Base-by-base conservation (phyloP, 2,113 vertebrate genomes). In the Seriola rivoliana region DNA sequence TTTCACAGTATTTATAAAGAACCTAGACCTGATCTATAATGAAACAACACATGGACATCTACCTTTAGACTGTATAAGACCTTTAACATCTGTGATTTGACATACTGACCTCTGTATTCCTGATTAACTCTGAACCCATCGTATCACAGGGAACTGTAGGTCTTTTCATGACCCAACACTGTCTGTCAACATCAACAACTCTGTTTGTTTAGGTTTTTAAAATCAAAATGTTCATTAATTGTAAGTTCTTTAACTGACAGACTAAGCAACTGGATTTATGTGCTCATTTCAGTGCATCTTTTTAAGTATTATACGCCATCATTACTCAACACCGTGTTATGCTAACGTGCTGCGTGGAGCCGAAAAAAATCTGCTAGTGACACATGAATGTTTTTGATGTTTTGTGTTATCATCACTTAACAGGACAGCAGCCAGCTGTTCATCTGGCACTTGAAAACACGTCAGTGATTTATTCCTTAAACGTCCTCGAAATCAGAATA, bases 351-450 rank as follows among this genome's bases (percentile, higher is more conserved):
- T n/a, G 6, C 34, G 21, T 42, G 50, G 16, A 40, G 48, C 34
- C 36, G 29, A 29, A 57, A 19, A 71, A 23, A 19, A 23, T 48
- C 40, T 73, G 12, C 58, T 12, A 10, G 60, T 42, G 73, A 34
- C 62, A 66, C 36, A n/a, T 58, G 48, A 55, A n/a, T 23, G 23
- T 17, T n/a, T 71, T 17, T 6, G 0, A 40, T 55, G 14, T 66
- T 44, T 13, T 16, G 8, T 36, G 32, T 66, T 57, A 46, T 25
- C 23, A 38, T 46, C 29, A 11, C 57, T 36, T 11, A 54, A 2
- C 14, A 58, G 16, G 25, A 57, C 16, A 29, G 60, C 10, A 54
- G 32, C 67, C 32, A 71, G 34, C 67, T 64, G 58, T 38, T 75
- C 46, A 69, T 46, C 25, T 63, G 38, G 40, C 59, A 25, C 60